Percentiles rank a stretch among this genome's conserved stretches.
phyloP scores from a whole-genome alignment of 2,113 vertebrate genomes.

The Gavia stellata region DNA sequence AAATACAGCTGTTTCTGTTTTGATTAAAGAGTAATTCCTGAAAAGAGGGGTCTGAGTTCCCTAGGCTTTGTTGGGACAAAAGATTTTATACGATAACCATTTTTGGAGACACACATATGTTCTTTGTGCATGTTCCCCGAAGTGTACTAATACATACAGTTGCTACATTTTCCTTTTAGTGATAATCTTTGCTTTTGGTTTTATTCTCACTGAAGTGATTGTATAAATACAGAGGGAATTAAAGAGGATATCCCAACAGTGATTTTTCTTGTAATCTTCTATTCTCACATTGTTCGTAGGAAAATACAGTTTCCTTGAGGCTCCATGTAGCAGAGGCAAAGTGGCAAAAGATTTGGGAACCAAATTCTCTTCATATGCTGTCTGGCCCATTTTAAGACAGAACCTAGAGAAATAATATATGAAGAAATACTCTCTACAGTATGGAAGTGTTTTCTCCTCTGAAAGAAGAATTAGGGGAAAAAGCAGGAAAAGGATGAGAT shows the following conservation, averaged over 20 bases:
- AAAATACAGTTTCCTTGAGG: neutral
- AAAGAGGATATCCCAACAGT: neutral
- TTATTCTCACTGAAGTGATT: slow-evolving; percentile 22
- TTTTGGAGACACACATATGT: neutral
- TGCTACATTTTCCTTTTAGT: neutral
- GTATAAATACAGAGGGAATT: slow-evolving; percentile 28
- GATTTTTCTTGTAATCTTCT: slow-evolving; percentile 35
- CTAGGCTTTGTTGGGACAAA: neutral
- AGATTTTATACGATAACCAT: neutral
- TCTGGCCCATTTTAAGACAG: neutral
- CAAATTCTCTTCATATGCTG: neutral
- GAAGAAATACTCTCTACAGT: neutral
- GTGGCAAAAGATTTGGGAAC: neutral
- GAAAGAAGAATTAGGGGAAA: neutral
- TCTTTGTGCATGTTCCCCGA: slow-evolving; percentile 3
- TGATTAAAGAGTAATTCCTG: neutral
- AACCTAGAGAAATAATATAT: neutral
- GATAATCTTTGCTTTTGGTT: neutral
- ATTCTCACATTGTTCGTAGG: neutral
- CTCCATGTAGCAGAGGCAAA: neutral
- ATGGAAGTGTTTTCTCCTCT: neutral
- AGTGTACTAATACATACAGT: neutral
- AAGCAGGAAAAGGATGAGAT: neutral
- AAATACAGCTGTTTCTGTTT: neutral
- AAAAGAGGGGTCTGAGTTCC: neutral